These are phyloP conservation scores for Hydropsyche tenuis DNA, from an alignment of 1,140 invertebrate species.

Conservation along the genomic window DNA sequence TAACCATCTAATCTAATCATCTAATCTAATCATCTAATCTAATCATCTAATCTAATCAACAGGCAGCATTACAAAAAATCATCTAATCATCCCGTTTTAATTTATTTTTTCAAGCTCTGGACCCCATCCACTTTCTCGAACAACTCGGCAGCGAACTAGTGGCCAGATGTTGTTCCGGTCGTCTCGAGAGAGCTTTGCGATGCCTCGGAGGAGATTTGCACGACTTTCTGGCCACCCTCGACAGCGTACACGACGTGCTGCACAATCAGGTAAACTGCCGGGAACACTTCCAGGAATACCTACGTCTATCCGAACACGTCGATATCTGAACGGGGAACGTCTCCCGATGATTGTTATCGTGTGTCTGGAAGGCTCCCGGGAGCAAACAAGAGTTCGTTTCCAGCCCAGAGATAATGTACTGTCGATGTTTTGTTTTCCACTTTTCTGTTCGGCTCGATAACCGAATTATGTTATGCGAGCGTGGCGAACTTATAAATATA, in stretches of 20 bases:
- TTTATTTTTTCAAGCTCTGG: conserved; percentile 40
- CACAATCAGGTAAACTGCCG: conserved; percentile 66
- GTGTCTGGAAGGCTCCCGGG: background rate
- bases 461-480: too few relatives aligned
- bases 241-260: conserved; percentile 89
- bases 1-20: too few relatives aligned
- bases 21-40: too few relatives aligned
- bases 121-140: conserved; percentile 43
- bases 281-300: too few relatives aligned
- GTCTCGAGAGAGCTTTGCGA: conserved; percentile 74
- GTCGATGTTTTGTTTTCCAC: conserved; percentile 20
- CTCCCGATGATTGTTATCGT: background rate
- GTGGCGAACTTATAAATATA: too few relatives aligned
- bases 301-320: too few relatives aligned
- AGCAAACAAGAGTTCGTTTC: conserved; percentile 13
- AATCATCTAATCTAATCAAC: too few relatives aligned
- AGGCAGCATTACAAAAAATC: too few relatives aligned
- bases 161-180: conserved; percentile 66
- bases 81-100: background rate
- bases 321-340: too few relatives aligned
- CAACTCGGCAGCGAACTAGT: conserved; percentile 70
- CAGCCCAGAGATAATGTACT: background rate
- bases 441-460: background rate
- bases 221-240: conserved; percentile 84
- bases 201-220: conserved; percentile 81